Evolutionary conservation across 2,797 vertebrate species (phyloP), one percentile per base, ranked within the genome.

Genomic region (Labroides dimidiatus): DNA sequence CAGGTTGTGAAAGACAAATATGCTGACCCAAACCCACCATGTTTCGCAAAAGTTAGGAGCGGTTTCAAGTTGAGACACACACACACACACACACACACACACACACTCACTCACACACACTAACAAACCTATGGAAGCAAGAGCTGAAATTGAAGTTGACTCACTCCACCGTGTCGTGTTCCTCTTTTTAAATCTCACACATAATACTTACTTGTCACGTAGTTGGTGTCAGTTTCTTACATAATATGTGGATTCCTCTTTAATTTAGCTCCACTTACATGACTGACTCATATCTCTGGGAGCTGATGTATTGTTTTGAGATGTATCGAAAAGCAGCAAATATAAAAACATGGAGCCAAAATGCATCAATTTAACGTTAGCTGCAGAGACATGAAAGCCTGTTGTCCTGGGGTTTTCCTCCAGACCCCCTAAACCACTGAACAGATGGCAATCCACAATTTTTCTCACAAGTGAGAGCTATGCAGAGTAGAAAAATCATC

Each of bases 1-100:
- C 75, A 77, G 79, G 84, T 88, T 91, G 88, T 89, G 88, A 90
- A 90, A 91, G 75, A 77, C 50, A 84, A 84, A 87, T 75, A 72
- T 84, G 86, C 87, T 90, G 89, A 91, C 75, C 75, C 62, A 72
- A 86, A 87, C 55, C 72, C 75, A 79, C 19, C 14, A 73, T 64
- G 77, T 89, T 92, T 87, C 55, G 70, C 86, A 88, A 89, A 87
- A 60, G 44, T 56, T 47, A 58, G 69, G 61, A 75, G 76, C 0
- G 44, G 67, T 83, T 81, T 72, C 69, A 64, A 27, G 64, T 80
- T 76, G 48, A 54, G 51, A 57, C 75, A 42, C 41, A 16, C 41
- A 41, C 11, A 23, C 20, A 79, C 59, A 65, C 43, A 50, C n/a
- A n/a, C n/a, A 57, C 75, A 42, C 41, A 16, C 41, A 41, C 11